phyloP scores from a whole-genome alignment of 2,888 invertebrate species.

The Chymomyza caudatula region DNA sequence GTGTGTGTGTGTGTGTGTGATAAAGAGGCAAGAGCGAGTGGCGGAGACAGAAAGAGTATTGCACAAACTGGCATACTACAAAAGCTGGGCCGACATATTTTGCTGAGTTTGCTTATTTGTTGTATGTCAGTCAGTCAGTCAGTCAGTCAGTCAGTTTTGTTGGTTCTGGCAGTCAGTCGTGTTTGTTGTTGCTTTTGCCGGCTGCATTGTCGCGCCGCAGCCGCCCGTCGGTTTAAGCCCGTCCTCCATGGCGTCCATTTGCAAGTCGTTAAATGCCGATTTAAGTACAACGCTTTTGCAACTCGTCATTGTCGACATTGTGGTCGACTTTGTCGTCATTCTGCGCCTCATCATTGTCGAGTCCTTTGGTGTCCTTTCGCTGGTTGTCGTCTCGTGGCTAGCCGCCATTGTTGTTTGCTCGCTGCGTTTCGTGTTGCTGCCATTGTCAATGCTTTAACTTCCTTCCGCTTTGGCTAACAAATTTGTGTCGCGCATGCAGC shows the following conservation, averaged over 20 bases:
- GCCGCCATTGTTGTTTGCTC: background rate
- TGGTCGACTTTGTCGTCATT: background rate
- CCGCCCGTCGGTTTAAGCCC: background rate
- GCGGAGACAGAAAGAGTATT: slow-evolving; percentile 6
- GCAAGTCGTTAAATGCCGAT: slow-evolving; percentile 64
- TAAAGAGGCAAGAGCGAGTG: no score
- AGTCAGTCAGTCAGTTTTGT: slow-evolving; percentile 3
- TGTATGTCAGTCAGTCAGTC: slow-evolving; percentile 31
- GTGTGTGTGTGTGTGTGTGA: background rate
- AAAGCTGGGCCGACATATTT: background rate
- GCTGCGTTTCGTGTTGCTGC: slow-evolving; percentile 61
- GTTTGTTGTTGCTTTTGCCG: background rate
- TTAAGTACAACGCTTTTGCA: slow-evolving; percentile 47
- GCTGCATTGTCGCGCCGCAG: background rate
- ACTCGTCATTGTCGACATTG: slow-evolving; percentile 31
- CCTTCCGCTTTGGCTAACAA: slow-evolving; percentile 68
- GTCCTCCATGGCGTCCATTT: slow-evolving; percentile 39
- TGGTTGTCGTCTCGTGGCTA: background rate
- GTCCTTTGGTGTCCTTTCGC: background rate
- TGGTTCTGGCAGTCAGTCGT: background rate
- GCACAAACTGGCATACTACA: background rate
- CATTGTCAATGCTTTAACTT: slow-evolving; percentile 69
- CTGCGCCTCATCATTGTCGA: background rate
- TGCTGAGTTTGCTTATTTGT: slow-evolving; percentile 52
- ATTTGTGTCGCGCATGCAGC: slow-evolving; percentile 68